Conservation (phyloP, 2,888 invertebrate species). For the Temnothorax rugatulus region DNA sequence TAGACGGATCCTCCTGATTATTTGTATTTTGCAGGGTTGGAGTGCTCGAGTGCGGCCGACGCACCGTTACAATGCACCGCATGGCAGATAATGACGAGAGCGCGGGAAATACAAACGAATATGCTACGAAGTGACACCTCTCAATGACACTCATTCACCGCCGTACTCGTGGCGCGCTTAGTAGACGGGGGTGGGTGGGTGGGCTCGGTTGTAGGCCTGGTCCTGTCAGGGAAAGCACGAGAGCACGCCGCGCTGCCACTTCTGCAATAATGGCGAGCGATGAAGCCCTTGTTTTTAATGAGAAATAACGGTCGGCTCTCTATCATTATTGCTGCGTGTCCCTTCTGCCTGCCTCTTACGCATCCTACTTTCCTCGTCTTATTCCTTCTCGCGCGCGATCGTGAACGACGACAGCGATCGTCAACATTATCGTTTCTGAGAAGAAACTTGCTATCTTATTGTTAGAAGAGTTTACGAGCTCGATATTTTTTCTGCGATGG, state of each 20-base stretch:
- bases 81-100: slow-evolving; percentile 77
- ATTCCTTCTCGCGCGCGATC: neutral
- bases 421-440: neutral
- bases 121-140: slow-evolving; percentile 86
- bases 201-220: slow-evolving; percentile 45
- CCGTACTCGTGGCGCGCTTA: slow-evolving; percentile 50
- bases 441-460: neutral
- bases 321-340: slow-evolving; percentile 67
- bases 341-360: slow-evolving; percentile 15
- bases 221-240: slow-evolving; percentile 57
- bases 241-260: slow-evolving; percentile 74
- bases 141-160: slow-evolving; percentile 82
- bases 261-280: slow-evolving; percentile 84
- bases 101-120: slow-evolving; percentile 85
- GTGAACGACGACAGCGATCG: neutral
- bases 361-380: slow-evolving; percentile 11
- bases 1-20: slow-evolving; percentile 76
- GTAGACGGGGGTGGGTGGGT: slow-evolving; percentile 49
- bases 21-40: slow-evolving; percentile 81
- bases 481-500: neutral
- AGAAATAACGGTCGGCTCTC: slow-evolving; percentile 81
- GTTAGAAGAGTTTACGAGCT: neutral
- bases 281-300: slow-evolving; percentile 86
- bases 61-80: slow-evolving; percentile 78
- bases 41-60: slow-evolving; percentile 80